These are phyloP conservation scores for Mesopsocus fuscifrons DNA, from an alignment of 2,888 invertebrate genomes.

Conservation along the genomic window DNA sequence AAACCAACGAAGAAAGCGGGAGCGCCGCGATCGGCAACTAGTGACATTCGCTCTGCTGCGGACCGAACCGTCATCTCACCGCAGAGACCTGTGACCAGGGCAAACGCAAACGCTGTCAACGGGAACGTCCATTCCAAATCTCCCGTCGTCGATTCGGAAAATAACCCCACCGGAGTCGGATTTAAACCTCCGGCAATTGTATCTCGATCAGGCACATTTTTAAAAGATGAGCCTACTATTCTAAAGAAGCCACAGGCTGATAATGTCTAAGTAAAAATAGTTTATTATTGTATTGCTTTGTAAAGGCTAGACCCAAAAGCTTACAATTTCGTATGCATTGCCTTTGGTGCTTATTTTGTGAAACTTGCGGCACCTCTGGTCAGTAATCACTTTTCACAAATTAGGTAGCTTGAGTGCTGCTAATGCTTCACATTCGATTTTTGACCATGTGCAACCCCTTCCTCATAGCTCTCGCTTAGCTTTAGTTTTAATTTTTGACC, in stretches of 20 bases:
- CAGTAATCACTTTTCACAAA: too few relatives aligned
- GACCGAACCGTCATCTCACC: not conserved
- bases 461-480: too few relatives aligned
- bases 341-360: too few relatives aligned
- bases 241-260: conserved; percentile 24
- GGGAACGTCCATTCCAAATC: conserved; percentile 10
- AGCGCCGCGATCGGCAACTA: conserved; percentile 1
- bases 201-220: conserved; percentile 48
- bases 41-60: conserved; percentile 6
- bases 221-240: conserved; percentile 54
- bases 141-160: conserved; percentile 8
- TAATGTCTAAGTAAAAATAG: conserved; percentile 12
- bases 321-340: too few relatives aligned
- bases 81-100: conserved; percentile 1
- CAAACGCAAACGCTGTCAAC: conserved; percentile 8
- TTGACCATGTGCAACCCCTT: too few relatives aligned
- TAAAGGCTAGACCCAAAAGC: too few relatives aligned
- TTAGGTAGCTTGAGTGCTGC: too few relatives aligned
- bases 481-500: too few relatives aligned
- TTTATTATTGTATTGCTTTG: too few relatives aligned
- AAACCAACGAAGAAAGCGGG: not conserved
- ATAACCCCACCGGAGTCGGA: conserved; percentile 8
- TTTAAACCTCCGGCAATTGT: conserved; percentile 26
- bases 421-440: too few relatives aligned
- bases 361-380: too few relatives aligned